phyloP scores from a whole-genome alignment of 2,113 vertebrate species.

The Siniperca knerii region DNA sequence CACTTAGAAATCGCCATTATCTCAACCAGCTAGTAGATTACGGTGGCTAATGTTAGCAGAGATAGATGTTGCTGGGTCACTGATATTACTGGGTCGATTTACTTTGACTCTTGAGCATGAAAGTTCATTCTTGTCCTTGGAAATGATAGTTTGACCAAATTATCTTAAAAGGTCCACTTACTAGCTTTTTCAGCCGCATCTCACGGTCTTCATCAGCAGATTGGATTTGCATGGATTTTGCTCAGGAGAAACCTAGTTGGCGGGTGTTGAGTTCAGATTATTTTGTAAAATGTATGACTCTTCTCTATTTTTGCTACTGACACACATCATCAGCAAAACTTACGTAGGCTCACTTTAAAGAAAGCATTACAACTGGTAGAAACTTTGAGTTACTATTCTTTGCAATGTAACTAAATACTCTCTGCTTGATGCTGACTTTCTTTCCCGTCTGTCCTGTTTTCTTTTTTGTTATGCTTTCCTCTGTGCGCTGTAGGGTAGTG shows the following conservation, averaged over 20 bases:
- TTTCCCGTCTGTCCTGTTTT: conserved; percentile 26
- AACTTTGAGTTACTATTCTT: neutral
- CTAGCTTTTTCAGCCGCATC: no score
- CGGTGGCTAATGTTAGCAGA: neutral
- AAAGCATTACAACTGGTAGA: no score
- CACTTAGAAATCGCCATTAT: no score
- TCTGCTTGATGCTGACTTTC: conserved; percentile 2
- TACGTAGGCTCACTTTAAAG: neutral
- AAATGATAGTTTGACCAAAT: no score
- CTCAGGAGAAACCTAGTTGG: neutral
- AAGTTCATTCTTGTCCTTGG: no score
- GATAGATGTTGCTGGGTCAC: no score
- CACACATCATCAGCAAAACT: neutral
- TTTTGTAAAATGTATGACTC: neutral
- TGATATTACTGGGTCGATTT: no score
- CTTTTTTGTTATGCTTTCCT: conserved; percentile 20
- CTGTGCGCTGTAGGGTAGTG: conserved; percentile 57
- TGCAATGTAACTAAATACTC: conserved; percentile 21
- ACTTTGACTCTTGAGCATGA: no score
- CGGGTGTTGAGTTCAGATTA: neutral
- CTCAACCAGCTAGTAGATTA: neutral
- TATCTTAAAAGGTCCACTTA: no score
- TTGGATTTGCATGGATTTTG: no score
- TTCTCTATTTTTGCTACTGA: no score
- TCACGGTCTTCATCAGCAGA: no score